Percentiles rank a stretch among this genome's conserved stretches.
These are phyloP conservation scores for Potamilus streckersoni DNA, from an alignment of 1,140 invertebrate genomes.

Conservation along the genomic window DNA sequence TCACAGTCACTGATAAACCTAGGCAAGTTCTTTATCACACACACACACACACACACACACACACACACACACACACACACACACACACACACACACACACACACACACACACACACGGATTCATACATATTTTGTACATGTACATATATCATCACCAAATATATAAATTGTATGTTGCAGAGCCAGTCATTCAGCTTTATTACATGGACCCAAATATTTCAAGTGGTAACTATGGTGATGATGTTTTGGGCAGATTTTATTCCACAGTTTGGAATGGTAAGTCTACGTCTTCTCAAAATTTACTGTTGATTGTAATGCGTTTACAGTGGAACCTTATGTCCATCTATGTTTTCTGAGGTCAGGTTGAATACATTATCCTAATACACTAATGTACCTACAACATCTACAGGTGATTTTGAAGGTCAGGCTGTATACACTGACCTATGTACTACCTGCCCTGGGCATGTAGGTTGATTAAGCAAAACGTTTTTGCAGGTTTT, in stretches of 20 bases:
- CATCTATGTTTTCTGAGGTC: too few species aligned
- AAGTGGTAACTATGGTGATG: slow-evolving; percentile 30
- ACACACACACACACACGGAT: neutral
- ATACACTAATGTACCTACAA: too few species aligned
- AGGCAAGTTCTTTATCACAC: neutral
- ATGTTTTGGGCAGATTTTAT: slow-evolving; percentile 51
- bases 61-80: neutral
- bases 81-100: neutral
- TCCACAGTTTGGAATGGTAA: slow-evolving; percentile 43
- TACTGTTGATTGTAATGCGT: too few species aligned
- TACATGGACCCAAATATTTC: slow-evolving; percentile 38
- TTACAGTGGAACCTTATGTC: too few species aligned
- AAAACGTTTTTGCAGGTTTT: too few species aligned
- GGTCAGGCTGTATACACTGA: too few species aligned
- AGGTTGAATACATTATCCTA: too few species aligned
- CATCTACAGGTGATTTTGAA: too few species aligned
- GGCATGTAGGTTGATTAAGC: too few species aligned
- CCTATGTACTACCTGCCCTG: too few species aligned
- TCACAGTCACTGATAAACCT: neutral
- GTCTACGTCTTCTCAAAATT: neutral
- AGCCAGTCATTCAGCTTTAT: slow-evolving; percentile 42
- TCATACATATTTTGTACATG: neutral
- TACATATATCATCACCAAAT: neutral
- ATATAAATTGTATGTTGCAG: slow-evolving; percentile 20
- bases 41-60: neutral